phyloP scores from a whole-genome alignment of 2,113 vertebrate species.

The Melierax canorus region DNA sequence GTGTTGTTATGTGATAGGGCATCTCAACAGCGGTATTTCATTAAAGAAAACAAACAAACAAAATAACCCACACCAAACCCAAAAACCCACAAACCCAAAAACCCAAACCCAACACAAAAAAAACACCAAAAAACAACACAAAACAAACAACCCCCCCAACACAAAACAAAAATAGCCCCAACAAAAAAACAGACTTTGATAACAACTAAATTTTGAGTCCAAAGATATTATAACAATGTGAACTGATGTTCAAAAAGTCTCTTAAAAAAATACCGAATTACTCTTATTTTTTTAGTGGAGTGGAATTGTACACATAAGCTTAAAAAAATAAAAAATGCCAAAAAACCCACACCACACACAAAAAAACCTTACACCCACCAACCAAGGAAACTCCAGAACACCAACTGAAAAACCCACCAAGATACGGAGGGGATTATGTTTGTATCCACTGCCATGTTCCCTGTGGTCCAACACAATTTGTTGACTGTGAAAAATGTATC shows the following conservation, averaged over 20 bases:
- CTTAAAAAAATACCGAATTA: neutral
- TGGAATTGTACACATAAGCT: neutral
- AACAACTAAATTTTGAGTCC: neutral
- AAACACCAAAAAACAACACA: too few species aligned
- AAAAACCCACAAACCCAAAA: too few species aligned
- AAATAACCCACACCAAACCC: neutral
- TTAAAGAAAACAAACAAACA: neutral
- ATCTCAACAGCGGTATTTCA: neutral
- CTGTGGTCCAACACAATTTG: neutral
- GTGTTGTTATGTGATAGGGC: neutral
- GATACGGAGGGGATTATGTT: neutral
- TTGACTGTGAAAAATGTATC: neutral
- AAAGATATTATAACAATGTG: neutral
- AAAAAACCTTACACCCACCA: neutral
- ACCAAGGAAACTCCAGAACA: neutral
- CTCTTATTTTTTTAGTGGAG: neutral
- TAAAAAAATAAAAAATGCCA: neutral
- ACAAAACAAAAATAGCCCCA: neutral
- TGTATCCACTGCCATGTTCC: neutral
- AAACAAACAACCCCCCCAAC: neutral
- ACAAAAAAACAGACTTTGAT: neutral
- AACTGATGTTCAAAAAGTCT: neutral
- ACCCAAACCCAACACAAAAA: neutral
- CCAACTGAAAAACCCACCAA: neutral
- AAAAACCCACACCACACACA: neutral